Percentiles rank a stretch among this genome's conserved stretches.
Conservation (phyloP, 2,888 invertebrate genomes). For the Leptopilina syphax region DNA sequence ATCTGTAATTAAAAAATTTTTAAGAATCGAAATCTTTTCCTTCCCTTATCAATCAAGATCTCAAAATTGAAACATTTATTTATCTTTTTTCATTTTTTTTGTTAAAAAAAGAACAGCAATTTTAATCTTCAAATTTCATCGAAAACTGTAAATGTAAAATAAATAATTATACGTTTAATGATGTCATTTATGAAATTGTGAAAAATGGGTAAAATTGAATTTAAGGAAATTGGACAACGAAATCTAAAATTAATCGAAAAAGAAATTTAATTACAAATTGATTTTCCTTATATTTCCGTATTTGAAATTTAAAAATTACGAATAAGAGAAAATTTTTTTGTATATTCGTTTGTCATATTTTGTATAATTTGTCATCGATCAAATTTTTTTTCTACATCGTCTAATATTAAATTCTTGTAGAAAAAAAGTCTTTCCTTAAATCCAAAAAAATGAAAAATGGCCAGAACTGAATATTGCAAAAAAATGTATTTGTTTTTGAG, state of each 20-base stretch:
- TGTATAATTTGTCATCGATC: too few species aligned
- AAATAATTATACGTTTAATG: not conserved
- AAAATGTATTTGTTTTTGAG: not conserved
- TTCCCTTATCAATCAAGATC: conserved; percentile 6
- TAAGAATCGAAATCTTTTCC: not conserved
- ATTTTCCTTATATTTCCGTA: too few species aligned
- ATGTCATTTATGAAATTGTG: not conserved
- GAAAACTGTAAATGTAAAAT: not conserved
- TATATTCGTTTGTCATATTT: too few species aligned
- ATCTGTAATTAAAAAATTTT: conserved; percentile 6
- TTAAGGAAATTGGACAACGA: not conserved
- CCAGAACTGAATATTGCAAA: not conserved
- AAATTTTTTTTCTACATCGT: too few species aligned
- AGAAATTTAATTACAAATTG: too few species aligned
- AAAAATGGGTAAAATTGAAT: not conserved
- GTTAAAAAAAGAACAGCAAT: too few species aligned
- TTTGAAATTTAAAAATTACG: too few species aligned
- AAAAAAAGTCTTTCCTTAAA: not conserved
- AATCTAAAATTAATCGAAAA: not conserved
- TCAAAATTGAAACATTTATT: not conserved
- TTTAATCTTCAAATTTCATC: not conserved
- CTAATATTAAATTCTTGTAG: not conserved
- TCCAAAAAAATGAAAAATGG: not conserved
- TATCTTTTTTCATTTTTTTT: not conserved
- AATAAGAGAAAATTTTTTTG: too few species aligned